These are phyloP conservation scores for Drosophila suzukii DNA, from an alignment of 1,140 invertebrate species.

Conservation along the genomic window DNA sequence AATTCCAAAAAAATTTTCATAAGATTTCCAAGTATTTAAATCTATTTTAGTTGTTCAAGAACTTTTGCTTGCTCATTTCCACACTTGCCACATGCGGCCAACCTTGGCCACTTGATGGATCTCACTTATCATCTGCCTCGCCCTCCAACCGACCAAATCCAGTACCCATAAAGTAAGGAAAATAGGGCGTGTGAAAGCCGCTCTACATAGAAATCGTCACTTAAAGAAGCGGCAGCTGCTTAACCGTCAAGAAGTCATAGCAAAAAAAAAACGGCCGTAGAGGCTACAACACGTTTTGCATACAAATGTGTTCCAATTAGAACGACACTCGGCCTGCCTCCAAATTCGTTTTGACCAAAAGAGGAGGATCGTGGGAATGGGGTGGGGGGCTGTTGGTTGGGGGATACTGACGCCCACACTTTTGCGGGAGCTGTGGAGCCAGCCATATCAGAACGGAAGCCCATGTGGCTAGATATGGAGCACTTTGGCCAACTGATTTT, in stretches of 20 bases:
- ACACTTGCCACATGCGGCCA: slow-evolving; percentile 28
- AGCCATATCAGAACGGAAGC: slow-evolving; percentile 58
- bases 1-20: not conserved
- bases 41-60: slow-evolving; percentile 22
- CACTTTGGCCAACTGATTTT: slow-evolving; percentile 29
- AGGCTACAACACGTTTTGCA: slow-evolving; percentile 57
- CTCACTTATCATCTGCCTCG: slow-evolving; percentile 18
- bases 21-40: not conserved
- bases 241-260: slow-evolving; percentile 1
- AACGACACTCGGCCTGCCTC: slow-evolving; percentile 39
- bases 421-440: slow-evolving; percentile 6
- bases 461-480: slow-evolving; percentile 40
- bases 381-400: not conserved
- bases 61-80: slow-evolving; percentile 21
- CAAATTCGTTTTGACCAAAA: slow-evolving; percentile 59
- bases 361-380: slow-evolving; percentile 2
- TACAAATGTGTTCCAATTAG: slow-evolving; percentile 75
- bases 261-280: slow-evolving; percentile 39
- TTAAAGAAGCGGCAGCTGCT: slow-evolving; percentile 31
- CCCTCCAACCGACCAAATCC: slow-evolving; percentile 14
- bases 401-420: slow-evolving; percentile 43
- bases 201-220: slow-evolving; percentile 61
- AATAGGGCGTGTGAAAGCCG: slow-evolving; percentile 75
- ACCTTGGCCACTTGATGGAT: slow-evolving; percentile 31
- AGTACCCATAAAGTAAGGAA: slow-evolving; percentile 61